phyloP scores from a whole-genome alignment of 2,797 vertebrate species.

The Pogonophryne albipinna region DNA sequence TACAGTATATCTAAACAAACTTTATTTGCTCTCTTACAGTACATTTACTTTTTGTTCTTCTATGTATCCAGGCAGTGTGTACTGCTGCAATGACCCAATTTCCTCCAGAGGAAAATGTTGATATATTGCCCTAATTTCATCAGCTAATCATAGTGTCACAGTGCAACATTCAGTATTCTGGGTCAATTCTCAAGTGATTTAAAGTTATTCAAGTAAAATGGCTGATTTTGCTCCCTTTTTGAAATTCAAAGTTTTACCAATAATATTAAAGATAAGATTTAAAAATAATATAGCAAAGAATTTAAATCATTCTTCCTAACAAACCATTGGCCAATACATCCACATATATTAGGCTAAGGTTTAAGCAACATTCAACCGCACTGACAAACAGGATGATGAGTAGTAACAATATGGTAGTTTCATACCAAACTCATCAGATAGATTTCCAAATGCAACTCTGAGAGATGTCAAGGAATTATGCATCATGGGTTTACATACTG shows the following conservation, averaged over 20 bases:
- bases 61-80: conserved; percentile 32
- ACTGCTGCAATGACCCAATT: conserved; percentile 37
- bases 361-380: neutral
- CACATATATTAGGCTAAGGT: neutral
- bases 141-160: conserved; percentile 27
- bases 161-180: conserved; percentile 16
- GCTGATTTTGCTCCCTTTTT: neutral
- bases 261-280: neutral
- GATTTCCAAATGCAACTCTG: conserved; percentile 20
- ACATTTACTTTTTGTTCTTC: conserved; percentile 13
- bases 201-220: conserved; percentile 21
- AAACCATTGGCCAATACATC: neutral
- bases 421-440: conserved; percentile 12
- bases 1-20: neutral
- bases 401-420: conserved; percentile 12
- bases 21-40: conserved; percentile 14
- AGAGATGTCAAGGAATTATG: conserved; percentile 19
- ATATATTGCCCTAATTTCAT: conserved; percentile 38
- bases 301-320: neutral
- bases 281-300: neutral
- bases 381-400: neutral
- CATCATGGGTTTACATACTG: conserved; percentile 28
- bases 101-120: conserved; percentile 13
- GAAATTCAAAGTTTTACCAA: neutral
- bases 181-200: conserved; percentile 26